These are phyloP conservation scores for Dreissena polymorpha DNA, from an alignment of 1,140 invertebrate species.

Conservation along the genomic window DNA sequence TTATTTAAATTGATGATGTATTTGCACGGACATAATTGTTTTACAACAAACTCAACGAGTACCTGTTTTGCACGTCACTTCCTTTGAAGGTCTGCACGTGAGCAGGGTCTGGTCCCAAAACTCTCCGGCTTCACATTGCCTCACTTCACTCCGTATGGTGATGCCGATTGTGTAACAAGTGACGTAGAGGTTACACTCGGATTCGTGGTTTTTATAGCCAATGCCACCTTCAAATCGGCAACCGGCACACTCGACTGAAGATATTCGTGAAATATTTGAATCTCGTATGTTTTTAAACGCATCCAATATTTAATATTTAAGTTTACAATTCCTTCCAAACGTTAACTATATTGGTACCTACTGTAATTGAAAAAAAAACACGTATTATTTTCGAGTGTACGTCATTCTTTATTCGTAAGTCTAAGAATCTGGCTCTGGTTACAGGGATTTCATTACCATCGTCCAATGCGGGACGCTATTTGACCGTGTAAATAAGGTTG, in stretches of 20 bases:
- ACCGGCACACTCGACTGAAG: slow-evolving; percentile 29
- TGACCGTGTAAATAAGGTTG: no score
- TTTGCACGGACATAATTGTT: no score
- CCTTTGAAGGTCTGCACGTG: slow-evolving; percentile 30
- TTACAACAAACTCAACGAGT: neutral
- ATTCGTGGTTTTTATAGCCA: slow-evolving; percentile 30
- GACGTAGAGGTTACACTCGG: slow-evolving; percentile 47
- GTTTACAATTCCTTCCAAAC: neutral
- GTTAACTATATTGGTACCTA: neutral
- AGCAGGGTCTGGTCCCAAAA: slow-evolving; percentile 43
- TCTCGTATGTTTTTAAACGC: neutral
- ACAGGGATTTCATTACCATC: neutral
- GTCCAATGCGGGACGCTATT: neutral
- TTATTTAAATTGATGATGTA: no score
- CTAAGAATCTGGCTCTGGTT: neutral
- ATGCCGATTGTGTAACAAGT: slow-evolving; percentile 29
- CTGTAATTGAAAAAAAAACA: neutral
- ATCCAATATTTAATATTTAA: no score
- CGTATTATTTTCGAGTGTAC: neutral
- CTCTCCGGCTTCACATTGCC: slow-evolving; percentile 23
- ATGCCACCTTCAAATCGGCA: slow-evolving; percentile 45
- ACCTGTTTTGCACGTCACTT: slow-evolving; percentile 36
- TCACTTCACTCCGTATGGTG: neutral
- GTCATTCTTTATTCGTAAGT: neutral
- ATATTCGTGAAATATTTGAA: slow-evolving; percentile 11